Evolutionary conservation across 2,888 invertebrate species (phyloP), one percentile per base, ranked within the genome.

Genomic region (Chirona hameri): DNA sequence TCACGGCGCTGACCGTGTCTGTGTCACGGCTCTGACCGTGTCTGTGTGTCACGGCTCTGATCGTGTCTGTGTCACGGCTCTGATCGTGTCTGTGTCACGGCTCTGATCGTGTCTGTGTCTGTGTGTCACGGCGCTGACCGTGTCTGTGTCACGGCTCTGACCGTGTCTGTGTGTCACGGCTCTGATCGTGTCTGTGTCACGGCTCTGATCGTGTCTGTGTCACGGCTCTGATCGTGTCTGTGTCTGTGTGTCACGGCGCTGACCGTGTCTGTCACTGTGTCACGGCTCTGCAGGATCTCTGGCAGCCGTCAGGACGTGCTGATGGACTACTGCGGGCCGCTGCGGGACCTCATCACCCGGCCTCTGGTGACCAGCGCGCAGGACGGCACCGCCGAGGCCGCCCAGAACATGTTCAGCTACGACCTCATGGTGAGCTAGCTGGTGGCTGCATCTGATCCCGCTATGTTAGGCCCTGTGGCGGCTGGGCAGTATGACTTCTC

Each of bases 281-380:
- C 18, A 1, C 52, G 52, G 7, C 52, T 4, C 52, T 18, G 1
- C 79, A 82, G 83, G 46, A 82, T 82, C 18, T 84, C 83, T 12
- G 81, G 79, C 15, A 83, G 94, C 85, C 93, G 94, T 86, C 91
- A 93, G 65, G 93, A 95, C 0, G 91, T 98, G 81, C 94, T 93
- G 86, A 88, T 96, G 86, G 99, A 99, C 88, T 99, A 99, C 88
- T 89, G 95, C n/a, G 91, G 92, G 0, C 91, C 92, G 84, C 88
- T 99, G 27, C 90, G 95, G 24, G 91, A 93, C 84, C 91, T 92
- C 0, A 91, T 99, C 84, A 89, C 94, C 0, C 90, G 89, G 18
- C 98, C 98, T 0, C 90, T 99, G 82, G 89, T 92, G n/a, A 88
- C 90, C 18, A 88, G 91, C 5, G 94, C 93, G 3, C 84, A 88